These are phyloP conservation scores for Eulemur macaco DNA, from an alignment of 2,113 vertebrate species.

Conservation along the genomic window DNA sequence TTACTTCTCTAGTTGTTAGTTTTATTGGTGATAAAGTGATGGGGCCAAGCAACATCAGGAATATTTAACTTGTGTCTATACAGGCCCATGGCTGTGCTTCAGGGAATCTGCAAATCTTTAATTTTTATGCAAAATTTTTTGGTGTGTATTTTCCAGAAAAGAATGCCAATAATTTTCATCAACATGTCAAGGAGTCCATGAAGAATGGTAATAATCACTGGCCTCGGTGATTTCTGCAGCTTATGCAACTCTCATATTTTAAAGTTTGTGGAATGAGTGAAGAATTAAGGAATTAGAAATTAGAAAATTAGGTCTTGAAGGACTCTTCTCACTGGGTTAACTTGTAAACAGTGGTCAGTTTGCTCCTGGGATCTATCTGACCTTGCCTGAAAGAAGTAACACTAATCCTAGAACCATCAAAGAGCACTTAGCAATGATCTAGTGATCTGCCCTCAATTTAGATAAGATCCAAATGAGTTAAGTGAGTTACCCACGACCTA, in stretches of 20 bases:
- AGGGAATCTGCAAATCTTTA: not conserved
- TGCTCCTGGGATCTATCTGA: not conserved
- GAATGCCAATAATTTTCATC: not conserved
- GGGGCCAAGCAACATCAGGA: not conserved
- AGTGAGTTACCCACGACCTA: not conserved
- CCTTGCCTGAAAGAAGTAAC: not conserved
- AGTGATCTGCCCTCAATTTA: not conserved
- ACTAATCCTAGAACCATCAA: not conserved
- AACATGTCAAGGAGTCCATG: not conserved
- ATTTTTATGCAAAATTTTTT: not conserved
- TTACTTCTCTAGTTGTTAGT: not conserved
- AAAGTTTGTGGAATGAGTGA: not conserved
- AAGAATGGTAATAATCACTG: not conserved
- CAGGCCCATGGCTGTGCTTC: not conserved
- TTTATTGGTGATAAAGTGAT: not conserved
- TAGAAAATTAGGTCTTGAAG: not conserved
- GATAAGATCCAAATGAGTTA: not conserved
- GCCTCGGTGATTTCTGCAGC: not conserved
- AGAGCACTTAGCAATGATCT: not conserved
- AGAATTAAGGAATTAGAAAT: not conserved
- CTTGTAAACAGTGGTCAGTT: not conserved
- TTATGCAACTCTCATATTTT: not conserved
- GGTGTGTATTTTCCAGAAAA: not conserved
- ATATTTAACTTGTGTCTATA: not conserved
- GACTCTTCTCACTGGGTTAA: not conserved